phyloP scores from a whole-genome alignment of 2,113 vertebrate species.

The Crotalus viridis region DNA sequence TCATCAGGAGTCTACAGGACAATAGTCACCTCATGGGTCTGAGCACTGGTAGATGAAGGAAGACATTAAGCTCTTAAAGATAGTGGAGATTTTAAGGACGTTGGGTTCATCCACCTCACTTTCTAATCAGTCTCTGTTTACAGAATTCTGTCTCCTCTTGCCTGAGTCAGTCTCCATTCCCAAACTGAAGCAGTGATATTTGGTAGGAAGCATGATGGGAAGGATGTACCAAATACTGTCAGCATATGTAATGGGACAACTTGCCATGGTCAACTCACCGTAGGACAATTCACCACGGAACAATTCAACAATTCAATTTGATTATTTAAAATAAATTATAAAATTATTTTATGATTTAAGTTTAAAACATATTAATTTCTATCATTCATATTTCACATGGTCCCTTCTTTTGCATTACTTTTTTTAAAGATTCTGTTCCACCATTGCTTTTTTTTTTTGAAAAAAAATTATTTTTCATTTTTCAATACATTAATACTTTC shows the following conservation, averaged over 20 bases:
- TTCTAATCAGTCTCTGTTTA: neutral
- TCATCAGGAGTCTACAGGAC: neutral
- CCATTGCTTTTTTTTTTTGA: neutral
- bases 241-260: neutral
- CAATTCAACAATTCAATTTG: neutral
- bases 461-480: too few relatives aligned
- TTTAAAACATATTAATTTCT: neutral
- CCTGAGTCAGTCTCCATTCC: neutral
- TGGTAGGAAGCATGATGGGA: neutral
- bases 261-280: neutral
- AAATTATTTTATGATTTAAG: neutral
- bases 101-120: neutral
- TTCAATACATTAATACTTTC: too few relatives aligned
- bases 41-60: neutral
- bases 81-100: neutral
- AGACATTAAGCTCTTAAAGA: neutral
- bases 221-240: neutral
- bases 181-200: neutral
- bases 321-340: neutral
- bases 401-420: neutral
- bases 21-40: neutral
- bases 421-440: neutral
- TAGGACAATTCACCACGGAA: neutral
- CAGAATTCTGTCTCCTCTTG: neutral
- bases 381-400: neutral